A percentile compares a stretch with the other conserved stretches of the same genome.
phyloP scores from a whole-genome alignment of 1,140 invertebrate species.

The Vanessa tameamea region DNA sequence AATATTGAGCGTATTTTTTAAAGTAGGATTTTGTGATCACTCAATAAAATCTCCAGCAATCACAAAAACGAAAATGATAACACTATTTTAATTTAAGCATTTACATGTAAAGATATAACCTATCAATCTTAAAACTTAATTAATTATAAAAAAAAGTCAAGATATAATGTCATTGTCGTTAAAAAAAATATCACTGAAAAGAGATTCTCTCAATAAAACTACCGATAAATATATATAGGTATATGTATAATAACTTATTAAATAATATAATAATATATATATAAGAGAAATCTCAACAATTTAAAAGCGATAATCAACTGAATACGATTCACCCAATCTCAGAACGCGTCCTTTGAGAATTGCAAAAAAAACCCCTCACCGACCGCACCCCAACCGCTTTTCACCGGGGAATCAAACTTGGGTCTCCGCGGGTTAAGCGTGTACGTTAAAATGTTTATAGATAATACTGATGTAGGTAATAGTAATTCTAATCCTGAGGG shows the following conservation, averaged over 20 bases:
- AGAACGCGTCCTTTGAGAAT: slow-evolving; percentile 55
- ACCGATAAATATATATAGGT: too few species aligned
- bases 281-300: slow-evolving; percentile 4
- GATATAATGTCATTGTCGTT: too few species aligned
- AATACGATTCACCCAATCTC: slow-evolving; percentile 58
- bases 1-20: too few species aligned
- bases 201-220: too few species aligned
- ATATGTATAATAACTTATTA: not conserved
- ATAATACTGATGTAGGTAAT: slow-evolving; percentile 74
- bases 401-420: slow-evolving; percentile 60
- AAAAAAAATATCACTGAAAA: too few species aligned
- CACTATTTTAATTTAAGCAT: too few species aligned
- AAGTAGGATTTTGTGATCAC: too few species aligned
- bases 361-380: slow-evolving; percentile 65
- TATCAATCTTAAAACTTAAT: too few species aligned
- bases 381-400: slow-evolving; percentile 65
- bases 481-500: slow-evolving; percentile 65
- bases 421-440: slow-evolving; percentile 76
- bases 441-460: slow-evolving; percentile 78
- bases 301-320: slow-evolving; percentile 57
- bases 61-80: too few species aligned
- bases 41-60: too few species aligned
- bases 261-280: not conserved
- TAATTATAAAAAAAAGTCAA: too few species aligned
- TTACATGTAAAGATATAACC: too few species aligned